Percentiles rank a stretch among this genome's conserved stretches.
phyloP scores from a whole-genome alignment of 2,113 vertebrate genomes.

The Parus major region DNA sequence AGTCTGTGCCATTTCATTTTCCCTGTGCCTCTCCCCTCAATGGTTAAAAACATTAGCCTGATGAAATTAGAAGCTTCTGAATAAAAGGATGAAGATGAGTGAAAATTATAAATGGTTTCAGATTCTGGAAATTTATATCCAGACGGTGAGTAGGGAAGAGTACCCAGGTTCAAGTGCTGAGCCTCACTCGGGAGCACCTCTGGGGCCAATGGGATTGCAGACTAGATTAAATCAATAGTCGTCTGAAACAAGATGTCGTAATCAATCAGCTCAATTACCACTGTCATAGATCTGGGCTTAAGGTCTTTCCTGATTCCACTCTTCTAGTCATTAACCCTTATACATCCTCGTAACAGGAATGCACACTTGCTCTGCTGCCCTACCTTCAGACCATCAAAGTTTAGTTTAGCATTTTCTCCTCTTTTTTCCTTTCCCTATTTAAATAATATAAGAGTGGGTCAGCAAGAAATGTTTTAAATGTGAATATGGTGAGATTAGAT shows the following conservation, averaged over 20 bases:
- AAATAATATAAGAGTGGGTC: neutral
- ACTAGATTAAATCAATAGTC: slow-evolving; percentile 82
- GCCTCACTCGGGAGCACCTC: slow-evolving; percentile 52
- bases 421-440: neutral
- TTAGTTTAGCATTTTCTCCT: neutral
- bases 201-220: slow-evolving; percentile 68
- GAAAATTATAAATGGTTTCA: slow-evolving; percentile 44
- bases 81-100: neutral
- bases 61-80: slow-evolving; percentile 22
- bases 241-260: slow-evolving; percentile 78
- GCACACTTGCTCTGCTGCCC: neutral
- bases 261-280: slow-evolving; percentile 82
- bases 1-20: neutral
- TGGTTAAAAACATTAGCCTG: slow-evolving; percentile 43
- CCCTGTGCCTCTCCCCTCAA: neutral
- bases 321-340: slow-evolving; percentile 67
- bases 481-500: neutral
- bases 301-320: slow-evolving; percentile 62
- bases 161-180: slow-evolving; percentile 74
- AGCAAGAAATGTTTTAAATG: neutral
- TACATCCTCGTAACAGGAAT: neutral
- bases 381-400: slow-evolving; percentile 1
- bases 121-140: slow-evolving; percentile 57
- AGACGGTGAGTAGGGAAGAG: neutral
- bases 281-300: slow-evolving; percentile 69